Evolutionary conservation across 2,113 vertebrate genomes (phyloP), one percentile per base, ranked within the genome.

Genomic region (Centropus bengalensis): DNA sequence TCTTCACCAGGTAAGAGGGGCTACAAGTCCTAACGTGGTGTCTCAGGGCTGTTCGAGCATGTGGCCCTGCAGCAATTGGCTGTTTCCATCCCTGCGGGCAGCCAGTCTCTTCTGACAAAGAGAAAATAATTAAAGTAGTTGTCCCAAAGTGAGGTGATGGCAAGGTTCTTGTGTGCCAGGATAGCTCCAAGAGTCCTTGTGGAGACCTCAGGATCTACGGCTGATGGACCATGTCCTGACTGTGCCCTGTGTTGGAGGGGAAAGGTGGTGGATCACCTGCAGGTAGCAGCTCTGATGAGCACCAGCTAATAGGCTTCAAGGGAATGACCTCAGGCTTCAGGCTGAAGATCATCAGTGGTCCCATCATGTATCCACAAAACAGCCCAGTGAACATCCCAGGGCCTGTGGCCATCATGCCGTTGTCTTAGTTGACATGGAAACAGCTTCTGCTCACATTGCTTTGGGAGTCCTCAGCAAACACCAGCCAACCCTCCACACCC

Each of bases 391-490:
- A 12, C 63, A 32, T 15, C 38, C 58, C 8, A 10, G 42, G 14
- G 11, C 47, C 42, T 16, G 49, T 3, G 0, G 52, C 10, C 32
- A 5, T 12, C 0, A 0, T 7, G 16, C 42, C 3, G 12, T 5
- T 33, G 10, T 69, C 55, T 64, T 13, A 26, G 30, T 44, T 82
- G 67, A 33, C 30, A 5, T 17, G 63, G 58, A 38, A 54, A n/a
- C 4, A 15, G 26, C 56, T 71, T 38, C 58, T 80, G 32, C 42
- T 74, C 2, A 0, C 8, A 6, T 27, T 3, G 19, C 36, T 52
- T n/a, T 14, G 60, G 55, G 70, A 36, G 23, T 44, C 62, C 47
- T 62, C 42, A 10, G 58, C 22, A 17, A 70, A 17, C 24, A 7
- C 27, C 32, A 26, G 32, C 74, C 44, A 16, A 8, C 1, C 13